Evolutionary conservation across 2,888 invertebrate species (phyloP), one percentile per base, ranked within the genome.

Genomic region (Cyrtodaria siliqua): DNA sequence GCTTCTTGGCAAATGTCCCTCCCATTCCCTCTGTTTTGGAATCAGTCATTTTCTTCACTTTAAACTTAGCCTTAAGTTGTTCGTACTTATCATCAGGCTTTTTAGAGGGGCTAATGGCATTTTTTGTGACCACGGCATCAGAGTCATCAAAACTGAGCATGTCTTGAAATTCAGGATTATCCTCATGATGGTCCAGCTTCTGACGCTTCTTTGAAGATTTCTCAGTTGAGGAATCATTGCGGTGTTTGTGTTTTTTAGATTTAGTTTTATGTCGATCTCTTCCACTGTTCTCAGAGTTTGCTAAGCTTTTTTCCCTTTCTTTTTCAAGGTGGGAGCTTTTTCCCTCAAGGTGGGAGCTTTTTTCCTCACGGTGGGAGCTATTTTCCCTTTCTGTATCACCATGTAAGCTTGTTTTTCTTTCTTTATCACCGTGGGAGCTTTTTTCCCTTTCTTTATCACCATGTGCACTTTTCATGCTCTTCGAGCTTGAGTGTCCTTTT

Each of bases 141-240:
- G 76, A 70, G 57, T 85, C 78, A 70, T 80, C 85, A 78, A 84
- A 85, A 42, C 80, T 79, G 29, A 81, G 42, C 74, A 74, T 74
- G 29, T 77, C 77, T 61, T 60, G 68, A 69, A 81, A 74, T 52
- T 76, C 59, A 29, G 24, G 26, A n/a, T 16, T 38, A 8, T 62
- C 52, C 2, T 42, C 69, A 50, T 23, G 33, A 12, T 27, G 52
- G 26, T 66, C 68, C 20, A 33, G 16, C 23, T 64, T 69, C 26
- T 20, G 26, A 16, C 42, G 59, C 56, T 62, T 69, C 33, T 29
- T 56, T n/a, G 70, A 70, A 2, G 50, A 40, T 40, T 14, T 29
- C 6, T 4, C 4, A 4, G 33, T 26, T 12, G 42, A 38, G 2
- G 44, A 42, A 26, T 40, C 20, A 20, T 55, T 40, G n/a, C 49